Evolutionary conservation across 1,140 invertebrate genomes (phyloP), one percentile per base, ranked within the genome.

Genomic region (Rhopalosiphum maidis): DNA sequence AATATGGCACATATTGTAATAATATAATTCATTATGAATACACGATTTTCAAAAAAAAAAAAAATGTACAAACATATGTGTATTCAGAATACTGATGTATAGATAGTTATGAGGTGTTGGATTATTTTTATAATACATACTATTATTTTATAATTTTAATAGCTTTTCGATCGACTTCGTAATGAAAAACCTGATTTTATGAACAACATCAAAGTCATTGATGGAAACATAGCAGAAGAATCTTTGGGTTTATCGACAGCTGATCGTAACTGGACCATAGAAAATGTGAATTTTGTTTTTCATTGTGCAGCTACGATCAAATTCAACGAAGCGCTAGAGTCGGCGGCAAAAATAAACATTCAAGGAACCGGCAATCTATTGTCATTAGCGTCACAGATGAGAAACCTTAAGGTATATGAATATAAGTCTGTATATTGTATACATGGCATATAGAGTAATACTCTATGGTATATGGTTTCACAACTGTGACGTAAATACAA

Each of bases 221-320:
- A 95, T 41, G 97, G 97, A 8, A 96, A 97, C 82, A 96, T 96
- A 87, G 95, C 95, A 35, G 93, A 95, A 37, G 95, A 95, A n/a
- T 95, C 94, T 18, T 94, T 94, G 54, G 41, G 93, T 43, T 41
- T 94, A n/a, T 91, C 55, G n/a, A n/a, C 21, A 51, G 22, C 18
- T 0, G 96, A 97, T 82, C 95, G 96, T 93, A 94, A 95, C 93
- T 93, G 96, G 3, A 94, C 99, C 2, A 95, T 96, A 8, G 96
- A 97, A 5, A 96, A 97, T 94, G 97, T 99, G 0, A 97, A 97
- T 5, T 95, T 99, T n/a, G 96, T 99, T 23, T 99, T 98, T 95
- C 98, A 99, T 95, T 97, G 97, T 6, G 99, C 99, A 2, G 99
- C 99, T 1, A 99, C 97, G 93, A 97, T 99, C 68, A 97, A 97